Evolutionary conservation across 2,113 vertebrate species (phyloP).

Genomic region (Eublepharis macularius): DNA sequence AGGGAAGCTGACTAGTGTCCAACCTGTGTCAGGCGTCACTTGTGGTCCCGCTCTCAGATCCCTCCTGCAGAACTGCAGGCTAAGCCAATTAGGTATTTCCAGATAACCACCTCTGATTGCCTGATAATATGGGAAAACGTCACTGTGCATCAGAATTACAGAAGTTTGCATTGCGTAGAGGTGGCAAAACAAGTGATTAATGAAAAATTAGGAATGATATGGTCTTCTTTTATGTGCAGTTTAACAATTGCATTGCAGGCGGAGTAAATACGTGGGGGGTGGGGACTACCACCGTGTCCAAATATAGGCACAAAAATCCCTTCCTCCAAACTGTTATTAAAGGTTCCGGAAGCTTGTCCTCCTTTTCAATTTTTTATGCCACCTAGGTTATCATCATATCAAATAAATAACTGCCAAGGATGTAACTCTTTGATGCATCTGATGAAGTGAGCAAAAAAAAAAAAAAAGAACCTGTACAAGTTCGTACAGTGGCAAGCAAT

Average conservation of each 20-base stretch:
- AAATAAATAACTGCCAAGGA: no score
- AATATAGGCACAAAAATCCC: background rate
- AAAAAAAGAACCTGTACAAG: no score
- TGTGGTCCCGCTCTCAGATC: no score
- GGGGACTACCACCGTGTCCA: no score
- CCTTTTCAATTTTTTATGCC: background rate
- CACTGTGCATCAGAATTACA: background rate
- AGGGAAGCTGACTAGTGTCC: no score
- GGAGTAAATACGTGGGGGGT: background rate
- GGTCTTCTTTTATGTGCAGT: background rate
- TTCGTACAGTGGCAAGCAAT: no score
- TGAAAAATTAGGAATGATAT: background rate
- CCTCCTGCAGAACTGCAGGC: background rate
- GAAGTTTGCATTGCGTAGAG: background rate
- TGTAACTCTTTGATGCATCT: no score
- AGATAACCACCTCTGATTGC: background rate
- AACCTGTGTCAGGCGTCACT: no score
- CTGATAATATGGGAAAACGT: background rate
- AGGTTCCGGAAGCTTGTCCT: background rate
- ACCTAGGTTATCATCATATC: no score
- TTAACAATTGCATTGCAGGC: background rate
- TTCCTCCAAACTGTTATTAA: background rate
- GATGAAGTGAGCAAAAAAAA: no score
- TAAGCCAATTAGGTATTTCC: background rate
- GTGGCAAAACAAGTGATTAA: background rate